A percentile compares a stretch with the other conserved stretches of the same genome.
phyloP scores from a whole-genome alignment of 2,113 vertebrate genomes.

The Platichthys flesus region DNA sequence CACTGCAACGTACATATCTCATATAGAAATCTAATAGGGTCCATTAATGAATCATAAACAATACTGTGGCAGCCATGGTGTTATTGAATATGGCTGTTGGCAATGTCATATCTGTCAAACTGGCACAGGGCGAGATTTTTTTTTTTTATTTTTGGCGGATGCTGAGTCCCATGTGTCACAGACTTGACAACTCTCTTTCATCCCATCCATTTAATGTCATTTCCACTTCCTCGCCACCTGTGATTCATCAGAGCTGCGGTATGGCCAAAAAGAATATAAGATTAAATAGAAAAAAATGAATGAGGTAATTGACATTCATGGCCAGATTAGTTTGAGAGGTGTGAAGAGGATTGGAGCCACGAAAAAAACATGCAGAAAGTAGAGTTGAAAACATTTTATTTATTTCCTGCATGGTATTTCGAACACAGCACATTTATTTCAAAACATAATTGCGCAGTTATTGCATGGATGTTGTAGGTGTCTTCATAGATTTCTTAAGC shows the following conservation, averaged over 20 bases:
- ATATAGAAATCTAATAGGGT: slow-evolving; percentile 24
- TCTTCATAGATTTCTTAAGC: not conserved
- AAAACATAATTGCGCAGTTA: not conserved
- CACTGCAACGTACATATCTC: not conserved
- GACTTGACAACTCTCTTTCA: slow-evolving; percentile 64
- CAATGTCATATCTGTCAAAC: slow-evolving; percentile 51
- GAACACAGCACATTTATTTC: no score
- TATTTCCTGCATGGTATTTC: not conserved
- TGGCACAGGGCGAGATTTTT: slow-evolving; percentile 33
- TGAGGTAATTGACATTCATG: slow-evolving; percentile 8
- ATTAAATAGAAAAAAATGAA: slow-evolving; percentile 11
- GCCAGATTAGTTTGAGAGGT: slow-evolving; percentile 7
- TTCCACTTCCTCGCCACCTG: slow-evolving; percentile 40
- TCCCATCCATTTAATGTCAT: slow-evolving; percentile 57
- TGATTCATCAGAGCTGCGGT: slow-evolving; percentile 33
- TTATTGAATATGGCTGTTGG: slow-evolving; percentile 62
- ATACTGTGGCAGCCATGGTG: slow-evolving; percentile 29
- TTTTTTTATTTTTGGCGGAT: slow-evolving; percentile 42
- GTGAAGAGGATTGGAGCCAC: not conserved
- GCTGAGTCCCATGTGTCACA: slow-evolving; percentile 60
- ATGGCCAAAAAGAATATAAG: slow-evolving; percentile 35
- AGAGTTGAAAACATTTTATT: not conserved
- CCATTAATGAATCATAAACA: slow-evolving; percentile 57
- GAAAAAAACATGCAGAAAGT: not conserved
- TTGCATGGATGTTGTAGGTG: not conserved